Evolutionary conservation across 2,113 vertebrate species (phyloP), one percentile per base, ranked within the genome.

Genomic region (Cebidichthys violaceus): DNA sequence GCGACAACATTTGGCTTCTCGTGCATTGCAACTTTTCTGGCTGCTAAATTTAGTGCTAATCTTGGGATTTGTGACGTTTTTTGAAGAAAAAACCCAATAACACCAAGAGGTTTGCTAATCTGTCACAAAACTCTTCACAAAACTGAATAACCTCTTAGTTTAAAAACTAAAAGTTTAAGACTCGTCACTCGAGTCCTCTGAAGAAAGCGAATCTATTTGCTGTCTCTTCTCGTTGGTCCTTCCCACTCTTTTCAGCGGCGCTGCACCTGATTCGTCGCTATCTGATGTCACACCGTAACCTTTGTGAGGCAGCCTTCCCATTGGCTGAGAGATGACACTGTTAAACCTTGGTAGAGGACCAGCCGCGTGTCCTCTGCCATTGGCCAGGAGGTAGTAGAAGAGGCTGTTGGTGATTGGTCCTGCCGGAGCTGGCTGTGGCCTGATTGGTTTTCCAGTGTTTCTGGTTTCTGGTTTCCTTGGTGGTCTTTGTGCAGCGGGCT

Each of bases 121-220:
- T 31, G 10, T 72, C 3, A 75, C 20, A 6, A 22, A 60, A 37
- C 14, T 7, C 15, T 15, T 6, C 31, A 3, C 2, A 15, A 70
- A 55, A 10, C 31, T n/a, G 3, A 27, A n/a, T 2, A 54, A n/a
- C 20, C 4, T 45, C 7, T 65, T 41, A 13, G 18, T 35, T 10
- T 35, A 5, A 50, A 33, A 31, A 55, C 8, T n/a, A 66, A 43
- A 22, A 37, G 14, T 15, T 86, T 50, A 86, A 1, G 67, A 84
- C 57, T 88, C 84, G 5, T 91, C 88, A 35, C 86, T 90, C 0
- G 86, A 89, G 29, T 91, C 88, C 27, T 87, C 84, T 33, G 87
- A 88, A 20, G 91, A 87, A 6, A 2, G 20, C 0, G 52, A 83
- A 6, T 31, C 13, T 0, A 9, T 11, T 71, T 8, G 71, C 71